Evolutionary conservation across 1,140 invertebrate genomes (phyloP), one percentile per base, ranked within the genome.

Genomic region (Drosophila pectinifera): DNA sequence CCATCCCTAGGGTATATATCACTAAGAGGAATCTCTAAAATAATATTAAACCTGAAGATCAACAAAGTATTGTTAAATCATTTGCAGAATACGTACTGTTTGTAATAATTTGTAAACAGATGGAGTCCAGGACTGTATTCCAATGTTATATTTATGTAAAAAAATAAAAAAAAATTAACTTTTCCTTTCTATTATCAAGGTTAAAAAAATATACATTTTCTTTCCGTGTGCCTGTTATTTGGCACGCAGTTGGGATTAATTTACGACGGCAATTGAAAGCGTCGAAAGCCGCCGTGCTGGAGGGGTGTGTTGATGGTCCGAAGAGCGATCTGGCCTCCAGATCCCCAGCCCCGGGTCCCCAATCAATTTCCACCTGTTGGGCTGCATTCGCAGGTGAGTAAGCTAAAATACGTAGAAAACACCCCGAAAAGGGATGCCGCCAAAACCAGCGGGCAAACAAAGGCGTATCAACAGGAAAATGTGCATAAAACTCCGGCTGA

Each of bases 261-360:
- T 90, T 90, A 90, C 86, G 88, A 90, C 68, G 53, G 83, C 86
- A 91, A 90, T 90, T 88, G 86, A 90, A 90, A 88, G 67, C 72
- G 57, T 77, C 49, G 83, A 78, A 63, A 76, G 74, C 74, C 74
- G 64, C 5, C n/a, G 49, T 73, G 42, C 58, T 26, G 46, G 31
- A 26, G 67, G 53, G 10, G 24, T 41, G 6, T 22, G 49, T 53
- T 53, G 18, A 34, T 20, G 46, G 67, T 26, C 16, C 64, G 24
- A 70, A 57, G 51, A 34, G 65, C 57, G 45, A 68, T 14, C 59
- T 38, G 49, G 14, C 36, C 57, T 6, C 45, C 36, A 34, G 36
- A 51, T 26, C 45, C 11, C 34, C 67, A 16, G 14, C 45, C 11
- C 34, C 67, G 22, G 14, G 20, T 39, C 42, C 31, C 28, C 38